Base-by-base conservation (phyloP, 1,140 invertebrate species). In the Acromyrmex charruanus region DNA sequence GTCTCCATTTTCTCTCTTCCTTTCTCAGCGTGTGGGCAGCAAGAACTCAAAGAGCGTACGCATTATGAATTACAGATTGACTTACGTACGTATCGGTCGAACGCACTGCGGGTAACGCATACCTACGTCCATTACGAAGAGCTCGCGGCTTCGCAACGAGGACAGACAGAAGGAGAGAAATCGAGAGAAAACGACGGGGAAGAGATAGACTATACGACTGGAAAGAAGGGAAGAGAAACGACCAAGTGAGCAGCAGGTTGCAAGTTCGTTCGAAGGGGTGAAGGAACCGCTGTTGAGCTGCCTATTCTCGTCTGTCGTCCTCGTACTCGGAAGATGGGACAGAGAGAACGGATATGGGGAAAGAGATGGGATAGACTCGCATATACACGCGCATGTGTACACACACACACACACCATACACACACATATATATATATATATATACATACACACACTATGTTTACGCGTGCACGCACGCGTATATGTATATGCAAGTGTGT, bases 1-100 rank as follows among this genome's bases (percentile, higher is more conserved):
- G 71, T 72, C 63, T 44, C 51, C n/a, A 2, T 63, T 74, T 59
- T 51, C 58, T 18, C 59, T n/a, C 58, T 77, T 61, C 25, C 75
- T 86, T 89, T 90, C 84, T 85, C 89, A 91, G 86, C 68, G 79
- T 82, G 91, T 88, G 82, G 88, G 89, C 89, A 88, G 88, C 88
- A 92, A 93, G 90, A 92, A 90, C 93, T 89, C 91, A 89, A 90
- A 85, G 91, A 89, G 69, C 91, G 92, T 81, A 92, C 92, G 91
- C 92, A 90, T 94, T 94, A 94, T 94, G 93, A 94, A 94, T 94
- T 94, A 94, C 93, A 93, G 91, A 94, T 94, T 93, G 93, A 88
- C 89, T 90, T 89, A 91, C 89, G 91, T 92, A 84, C 84, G 89
- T 86, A 90, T 90, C 77, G 63, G 35, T 18, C 72, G 71, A 77